phyloP scores from a whole-genome alignment of 2,113 vertebrate genomes.

The Boleophthalmus pectinirostris region DNA sequence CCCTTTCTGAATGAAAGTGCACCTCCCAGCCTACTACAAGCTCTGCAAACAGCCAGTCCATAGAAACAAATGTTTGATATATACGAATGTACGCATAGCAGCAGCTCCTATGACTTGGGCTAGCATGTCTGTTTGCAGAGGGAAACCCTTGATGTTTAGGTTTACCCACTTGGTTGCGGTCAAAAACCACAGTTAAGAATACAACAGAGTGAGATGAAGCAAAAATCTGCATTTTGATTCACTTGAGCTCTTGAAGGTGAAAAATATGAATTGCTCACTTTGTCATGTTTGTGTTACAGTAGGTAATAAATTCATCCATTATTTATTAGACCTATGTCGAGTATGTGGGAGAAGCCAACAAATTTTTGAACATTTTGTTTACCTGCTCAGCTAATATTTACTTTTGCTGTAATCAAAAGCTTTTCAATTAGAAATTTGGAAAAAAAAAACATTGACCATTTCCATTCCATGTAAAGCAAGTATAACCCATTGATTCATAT shows the following conservation, averaged over 20 bases:
- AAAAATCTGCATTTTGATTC: conserved; percentile 40
- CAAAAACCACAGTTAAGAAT: conserved; percentile 41
- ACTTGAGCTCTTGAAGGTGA: conserved; percentile 51
- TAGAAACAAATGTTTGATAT: conserved; percentile 70
- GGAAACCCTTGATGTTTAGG: conserved; percentile 74
- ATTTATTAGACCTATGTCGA: conserved; percentile 61
- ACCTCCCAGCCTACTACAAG: conserved; percentile 56
- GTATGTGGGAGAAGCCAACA: conserved; percentile 62
- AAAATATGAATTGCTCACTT: conserved; percentile 66
- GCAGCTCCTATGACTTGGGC: conserved; percentile 39
- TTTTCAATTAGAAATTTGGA: conserved; percentile 28
- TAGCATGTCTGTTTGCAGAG: conserved; percentile 64
- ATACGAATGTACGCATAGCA: conserved; percentile 50
- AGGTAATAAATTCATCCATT: conserved; percentile 58
- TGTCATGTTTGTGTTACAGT: conserved; percentile 51
- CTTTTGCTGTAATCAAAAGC: conserved; percentile 62
- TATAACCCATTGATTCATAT: conserved; percentile 13
- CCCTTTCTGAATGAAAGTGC: conserved; percentile 53
- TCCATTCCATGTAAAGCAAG: conserved; percentile 28
- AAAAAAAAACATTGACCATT: conserved; percentile 34
- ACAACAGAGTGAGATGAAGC: conserved; percentile 25
- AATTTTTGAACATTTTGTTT: conserved; percentile 71
- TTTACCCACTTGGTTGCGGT: conserved; percentile 63
- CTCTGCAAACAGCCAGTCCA: conserved; percentile 62
- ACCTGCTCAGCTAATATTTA: conserved; percentile 71